Percentiles rank a stretch among this genome's conserved stretches.
These are phyloP conservation scores for Pyrrhia umbra DNA, from an alignment of 2,888 invertebrate species.

Conservation along the genomic window DNA sequence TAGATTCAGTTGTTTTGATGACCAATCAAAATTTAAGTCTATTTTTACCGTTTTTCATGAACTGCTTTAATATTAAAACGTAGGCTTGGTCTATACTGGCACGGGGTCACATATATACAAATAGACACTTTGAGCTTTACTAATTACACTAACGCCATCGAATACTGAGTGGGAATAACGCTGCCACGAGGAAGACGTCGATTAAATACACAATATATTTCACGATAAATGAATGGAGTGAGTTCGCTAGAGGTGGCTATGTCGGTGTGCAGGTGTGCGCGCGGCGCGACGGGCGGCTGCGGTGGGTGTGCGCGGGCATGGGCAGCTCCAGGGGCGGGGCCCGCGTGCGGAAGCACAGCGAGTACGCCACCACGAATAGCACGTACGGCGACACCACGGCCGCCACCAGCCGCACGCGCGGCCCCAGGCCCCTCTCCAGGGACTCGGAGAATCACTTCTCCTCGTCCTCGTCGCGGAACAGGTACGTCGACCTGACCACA, in stretches of 20 bases:
- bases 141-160: conserved; percentile 47
- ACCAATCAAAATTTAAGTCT: conserved; percentile 20
- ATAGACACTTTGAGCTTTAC: conserved; percentile 53
- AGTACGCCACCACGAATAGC: conserved; percentile 78
- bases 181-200: conserved; percentile 52
- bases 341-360: conserved; percentile 70
- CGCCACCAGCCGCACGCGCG: conserved; percentile 76
- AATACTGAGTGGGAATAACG: conserved; percentile 44
- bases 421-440: conserved; percentile 85
- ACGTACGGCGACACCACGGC: conserved; percentile 83
- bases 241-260: conserved; percentile 30
- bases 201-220: conserved; percentile 35
- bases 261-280: conserved; percentile 10
- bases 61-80: conserved; percentile 25
- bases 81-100: conserved; percentile 34
- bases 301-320: not conserved
- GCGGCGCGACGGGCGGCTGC: conserved; percentile 1
- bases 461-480: conserved; percentile 94
- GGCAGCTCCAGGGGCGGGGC: conserved; percentile 4
- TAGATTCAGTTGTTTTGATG: conserved; percentile 29
- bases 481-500: conserved; percentile 94
- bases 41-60: conserved; percentile 20
- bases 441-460: conserved; percentile 89
- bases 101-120: conserved; percentile 41
- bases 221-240: conserved; percentile 42